Conservation (phyloP, 2,113 vertebrate genomes). For the Herpetotheres cachinnans region DNA sequence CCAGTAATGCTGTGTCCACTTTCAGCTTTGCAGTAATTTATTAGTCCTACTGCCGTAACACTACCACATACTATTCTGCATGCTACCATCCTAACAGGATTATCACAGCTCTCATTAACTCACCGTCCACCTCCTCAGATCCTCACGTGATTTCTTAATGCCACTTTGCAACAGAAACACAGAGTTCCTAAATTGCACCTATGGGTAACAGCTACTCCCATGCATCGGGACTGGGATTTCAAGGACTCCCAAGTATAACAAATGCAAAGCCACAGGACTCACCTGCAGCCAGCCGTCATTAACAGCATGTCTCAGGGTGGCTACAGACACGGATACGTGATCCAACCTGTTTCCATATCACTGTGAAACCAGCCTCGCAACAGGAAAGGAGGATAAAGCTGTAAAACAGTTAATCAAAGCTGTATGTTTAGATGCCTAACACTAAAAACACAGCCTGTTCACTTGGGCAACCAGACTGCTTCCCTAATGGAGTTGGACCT, state of each 20-base stretch:
- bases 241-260: neutral
- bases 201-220: neutral
- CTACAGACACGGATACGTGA: neutral
- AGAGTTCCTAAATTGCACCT: neutral
- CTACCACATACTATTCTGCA: accelerated
- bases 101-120: neutral
- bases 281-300: neutral
- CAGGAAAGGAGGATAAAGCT: neutral
- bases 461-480: neutral
- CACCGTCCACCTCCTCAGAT: neutral
- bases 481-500: neutral
- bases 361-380: neutral
- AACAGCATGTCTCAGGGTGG: neutral
- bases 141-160: neutral
- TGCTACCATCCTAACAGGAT: neutral
- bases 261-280: neutral
- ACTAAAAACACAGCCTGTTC: neutral
- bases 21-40: neutral
- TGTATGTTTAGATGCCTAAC: neutral
- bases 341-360: neutral
- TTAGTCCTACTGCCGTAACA: neutral
- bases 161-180: neutral
- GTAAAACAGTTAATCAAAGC: neutral
- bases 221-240: neutral
- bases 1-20: neutral